These are phyloP conservation scores for Anthopleura sola DNA, from an alignment of 64 coral and sea anemone species.

Conservation along the genomic window DNA sequence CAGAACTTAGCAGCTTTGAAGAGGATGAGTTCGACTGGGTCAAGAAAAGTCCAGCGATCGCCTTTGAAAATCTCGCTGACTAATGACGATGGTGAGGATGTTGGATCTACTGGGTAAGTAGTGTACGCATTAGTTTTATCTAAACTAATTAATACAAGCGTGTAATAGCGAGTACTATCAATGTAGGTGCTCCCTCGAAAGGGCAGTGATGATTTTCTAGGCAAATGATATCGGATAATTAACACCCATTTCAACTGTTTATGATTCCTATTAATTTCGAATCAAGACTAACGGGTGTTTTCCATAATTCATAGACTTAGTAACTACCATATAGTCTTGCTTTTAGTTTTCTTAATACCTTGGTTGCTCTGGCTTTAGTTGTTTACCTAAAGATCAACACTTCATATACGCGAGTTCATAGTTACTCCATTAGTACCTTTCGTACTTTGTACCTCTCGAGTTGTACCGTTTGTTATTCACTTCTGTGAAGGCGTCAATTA, in stretches of 20 bases:
- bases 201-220: not conserved
- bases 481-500: not conserved
- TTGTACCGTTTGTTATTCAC: not conserved
- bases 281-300: not conserved
- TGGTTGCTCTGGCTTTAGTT: not conserved
- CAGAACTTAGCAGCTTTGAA: slow-evolving; percentile 66
- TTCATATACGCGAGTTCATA: not conserved
- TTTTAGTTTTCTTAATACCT: not conserved
- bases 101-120: slow-evolving; percentile 2
- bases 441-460: not conserved
- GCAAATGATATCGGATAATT: not conserved
- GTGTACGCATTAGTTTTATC: not conserved
- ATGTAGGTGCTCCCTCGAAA: not conserved
- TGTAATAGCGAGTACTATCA: not conserved
- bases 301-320: not conserved
- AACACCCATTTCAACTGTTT: not conserved
- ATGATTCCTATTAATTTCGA: not conserved
- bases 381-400: not conserved
- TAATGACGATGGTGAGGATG: slow-evolving; percentile 79
- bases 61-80: slow-evolving; percentile 83
- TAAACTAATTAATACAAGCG: not conserved
- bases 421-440: not conserved
- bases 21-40: slow-evolving; percentile 48
- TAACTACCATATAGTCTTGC: not conserved
- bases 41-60: slow-evolving; percentile 58